Conservation (phyloP, 2,797 vertebrate species). For the Rousettus madagascariensis region DNA sequence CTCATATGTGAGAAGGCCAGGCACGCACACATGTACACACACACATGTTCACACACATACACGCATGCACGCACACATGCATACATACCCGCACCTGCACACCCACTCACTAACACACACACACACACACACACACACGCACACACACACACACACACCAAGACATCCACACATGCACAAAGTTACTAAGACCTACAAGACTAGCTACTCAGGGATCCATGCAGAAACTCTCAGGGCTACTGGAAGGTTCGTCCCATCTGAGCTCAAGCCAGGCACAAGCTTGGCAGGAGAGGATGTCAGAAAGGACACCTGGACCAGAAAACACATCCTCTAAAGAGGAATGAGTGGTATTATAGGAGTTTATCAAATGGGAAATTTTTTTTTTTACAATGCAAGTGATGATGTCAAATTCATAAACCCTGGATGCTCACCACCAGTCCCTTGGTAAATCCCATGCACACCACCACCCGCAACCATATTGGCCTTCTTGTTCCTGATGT, state of each 20-base stretch:
- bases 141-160: too few relatives aligned
- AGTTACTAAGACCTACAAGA: background rate
- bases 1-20: background rate
- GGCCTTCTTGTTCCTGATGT: background rate
- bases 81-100: too few relatives aligned
- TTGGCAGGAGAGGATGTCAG: background rate
- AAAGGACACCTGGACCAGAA: background rate
- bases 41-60: too few relatives aligned
- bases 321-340: background rate
- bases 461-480: fast-evolving
- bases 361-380: background rate
- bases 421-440: background rate
- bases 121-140: too few relatives aligned
- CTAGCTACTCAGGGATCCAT: background rate
- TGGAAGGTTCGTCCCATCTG: background rate
- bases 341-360: background rate
- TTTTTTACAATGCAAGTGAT: background rate
- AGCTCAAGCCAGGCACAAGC: background rate
- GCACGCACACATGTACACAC: background rate
- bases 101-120: too few relatives aligned
- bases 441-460: background rate
- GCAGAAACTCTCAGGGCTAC: background rate
- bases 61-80: too few relatives aligned
- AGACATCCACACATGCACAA: background rate
- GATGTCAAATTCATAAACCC: background rate